These are phyloP conservation scores for Platypus cylindrus DNA, from an alignment of 2,888 invertebrate species.

Conservation along the genomic window DNA sequence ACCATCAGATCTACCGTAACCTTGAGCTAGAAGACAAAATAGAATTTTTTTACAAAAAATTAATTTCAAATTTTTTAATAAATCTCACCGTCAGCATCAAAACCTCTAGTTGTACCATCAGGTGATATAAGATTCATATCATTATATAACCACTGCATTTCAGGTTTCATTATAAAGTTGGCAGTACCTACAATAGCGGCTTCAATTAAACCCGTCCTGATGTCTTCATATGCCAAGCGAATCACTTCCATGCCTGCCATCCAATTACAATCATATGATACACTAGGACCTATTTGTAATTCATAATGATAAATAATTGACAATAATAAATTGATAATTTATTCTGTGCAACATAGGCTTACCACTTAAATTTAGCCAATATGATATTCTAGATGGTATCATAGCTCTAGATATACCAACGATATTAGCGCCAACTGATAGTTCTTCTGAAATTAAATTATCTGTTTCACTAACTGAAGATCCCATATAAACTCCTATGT, in stretches of 20 bases:
- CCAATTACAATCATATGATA: constrained; percentile 53
- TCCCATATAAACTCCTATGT: constrained; percentile 35
- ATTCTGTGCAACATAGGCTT: no score
- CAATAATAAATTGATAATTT: no score
- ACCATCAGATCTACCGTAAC: constrained; percentile 76
- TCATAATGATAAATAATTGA: no score
- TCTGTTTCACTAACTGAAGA: constrained; percentile 38
- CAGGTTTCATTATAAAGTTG: constrained; percentile 56
- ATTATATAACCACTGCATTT: constrained; percentile 48
- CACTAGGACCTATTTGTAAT: constrained; percentile 45
- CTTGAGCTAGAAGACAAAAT: constrained; percentile 43
- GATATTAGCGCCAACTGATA: constrained; percentile 48
- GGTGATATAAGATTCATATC: constrained; percentile 47
- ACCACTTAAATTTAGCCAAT: constrained; percentile 79
- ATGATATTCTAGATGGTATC: constrained; percentile 89
- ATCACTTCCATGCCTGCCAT: constrained; percentile 56
- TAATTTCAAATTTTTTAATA: no score
- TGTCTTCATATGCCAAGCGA: constrained; percentile 55
- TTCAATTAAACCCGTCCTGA: constrained; percentile 76
- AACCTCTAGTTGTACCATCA: constrained; percentile 50
- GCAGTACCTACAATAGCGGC: constrained; percentile 83
- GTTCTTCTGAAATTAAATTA: constrained; percentile 38
- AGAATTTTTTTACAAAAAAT: constrained; percentile 1
- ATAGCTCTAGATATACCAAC: constrained; percentile 76
- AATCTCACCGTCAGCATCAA: constrained; percentile 47